Percentiles rank a stretch among this genome's conserved stretches.
These are phyloP conservation scores for Plumapathes pennacea DNA, from an alignment of 92 coral and sea anemone species.

Conservation along the genomic window DNA sequence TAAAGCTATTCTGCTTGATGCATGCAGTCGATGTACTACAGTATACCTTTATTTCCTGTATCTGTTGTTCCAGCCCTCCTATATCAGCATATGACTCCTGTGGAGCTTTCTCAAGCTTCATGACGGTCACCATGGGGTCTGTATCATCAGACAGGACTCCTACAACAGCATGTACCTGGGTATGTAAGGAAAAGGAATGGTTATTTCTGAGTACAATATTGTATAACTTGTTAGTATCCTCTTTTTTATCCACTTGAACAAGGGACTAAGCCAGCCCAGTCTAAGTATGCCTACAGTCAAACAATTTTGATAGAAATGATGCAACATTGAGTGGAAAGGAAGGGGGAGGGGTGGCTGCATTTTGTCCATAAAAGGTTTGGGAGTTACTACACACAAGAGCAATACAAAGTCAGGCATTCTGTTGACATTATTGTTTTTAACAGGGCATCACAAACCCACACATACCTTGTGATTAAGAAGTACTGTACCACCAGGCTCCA, in stretches of 20 bases:
- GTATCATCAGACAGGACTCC: constrained; percentile 97
- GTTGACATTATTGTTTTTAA: not conserved
- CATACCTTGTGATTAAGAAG: constrained; percentile 91
- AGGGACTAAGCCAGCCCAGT: too few species aligned
- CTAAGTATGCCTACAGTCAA: too few species aligned
- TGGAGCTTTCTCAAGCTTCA: constrained; percentile 99
- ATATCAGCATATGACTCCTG: constrained; percentile 99
- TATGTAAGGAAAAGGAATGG: too few species aligned
- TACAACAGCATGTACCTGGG: constrained; percentile 96
- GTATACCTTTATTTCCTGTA: constrained; percentile 99
- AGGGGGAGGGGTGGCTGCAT: too few species aligned
- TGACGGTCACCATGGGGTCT: constrained; percentile 99
- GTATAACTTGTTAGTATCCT: too few species aligned
- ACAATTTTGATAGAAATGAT: too few species aligned
- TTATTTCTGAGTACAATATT: too few species aligned
- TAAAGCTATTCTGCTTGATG: not conserved
- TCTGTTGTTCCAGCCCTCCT: constrained; percentile 95
- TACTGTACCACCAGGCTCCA: constrained; percentile 98
- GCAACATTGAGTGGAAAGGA: too few species aligned
- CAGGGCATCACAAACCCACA: not conserved
- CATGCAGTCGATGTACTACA: not conserved
- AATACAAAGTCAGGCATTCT: too few species aligned
- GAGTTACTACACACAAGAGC: too few species aligned
- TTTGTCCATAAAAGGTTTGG: too few species aligned
- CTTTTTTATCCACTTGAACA: too few species aligned